A percentile compares a stretch with the other conserved stretches of the same genome.
These are phyloP conservation scores for Valencia hispanica DNA, from an alignment of 2,797 vertebrate species.

Conservation along the genomic window DNA sequence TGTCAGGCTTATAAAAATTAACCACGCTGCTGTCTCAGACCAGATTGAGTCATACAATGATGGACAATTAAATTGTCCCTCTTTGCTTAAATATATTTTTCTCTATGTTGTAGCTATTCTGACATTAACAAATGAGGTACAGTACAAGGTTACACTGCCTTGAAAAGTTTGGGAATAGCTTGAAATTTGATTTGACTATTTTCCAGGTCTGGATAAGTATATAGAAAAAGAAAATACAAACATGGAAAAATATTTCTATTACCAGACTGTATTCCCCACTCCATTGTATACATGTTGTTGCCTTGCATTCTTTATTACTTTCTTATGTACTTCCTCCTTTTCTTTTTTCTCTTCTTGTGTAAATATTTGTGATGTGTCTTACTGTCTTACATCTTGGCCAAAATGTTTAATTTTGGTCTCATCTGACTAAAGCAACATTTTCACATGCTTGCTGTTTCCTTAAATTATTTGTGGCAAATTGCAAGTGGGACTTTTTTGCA, in stretches of 20 bases:
- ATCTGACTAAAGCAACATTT: neutral
- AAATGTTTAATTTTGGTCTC: neutral
- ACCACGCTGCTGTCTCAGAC: slow-evolving; percentile 46
- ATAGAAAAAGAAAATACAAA: neutral
- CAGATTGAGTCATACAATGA: slow-evolving; percentile 56
- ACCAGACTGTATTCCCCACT: neutral
- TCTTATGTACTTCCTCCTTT: neutral
- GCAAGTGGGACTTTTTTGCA: too few species aligned
- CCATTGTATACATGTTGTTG: neutral
- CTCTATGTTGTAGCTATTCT: neutral
- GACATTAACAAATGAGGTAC: slow-evolving; percentile 4
- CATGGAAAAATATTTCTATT: neutral
- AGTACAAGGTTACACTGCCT: neutral
- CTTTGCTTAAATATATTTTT: slow-evolving; percentile 21
- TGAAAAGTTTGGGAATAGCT: neutral
- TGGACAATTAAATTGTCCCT: slow-evolving; percentile 34
- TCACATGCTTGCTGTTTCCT: too few species aligned
- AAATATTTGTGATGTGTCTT: neutral
- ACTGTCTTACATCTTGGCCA: neutral
- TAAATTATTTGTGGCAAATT: too few species aligned
- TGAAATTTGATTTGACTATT: neutral
- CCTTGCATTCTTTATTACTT: neutral
- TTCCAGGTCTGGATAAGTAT: neutral
- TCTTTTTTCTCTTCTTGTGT: neutral
- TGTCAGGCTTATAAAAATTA: slow-evolving; percentile 59